A percentile compares a stretch with the other conserved stretches of the same genome.
Conservation (phyloP, 2,113 vertebrate species). For the Mesembrinibis cayennensis region DNA sequence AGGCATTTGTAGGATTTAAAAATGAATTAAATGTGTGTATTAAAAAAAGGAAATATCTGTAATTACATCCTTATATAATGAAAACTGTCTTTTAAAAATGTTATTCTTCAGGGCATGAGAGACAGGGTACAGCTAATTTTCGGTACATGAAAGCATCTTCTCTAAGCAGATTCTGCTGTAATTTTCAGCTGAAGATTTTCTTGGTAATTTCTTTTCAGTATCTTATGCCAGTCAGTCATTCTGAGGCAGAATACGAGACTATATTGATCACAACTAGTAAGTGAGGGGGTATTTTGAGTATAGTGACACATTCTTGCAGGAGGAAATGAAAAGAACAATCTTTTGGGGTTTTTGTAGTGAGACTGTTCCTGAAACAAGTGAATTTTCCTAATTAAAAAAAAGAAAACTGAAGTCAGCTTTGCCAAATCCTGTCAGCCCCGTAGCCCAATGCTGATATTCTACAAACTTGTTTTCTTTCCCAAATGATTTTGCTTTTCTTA, state of each 20-base stretch:
- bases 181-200: background rate
- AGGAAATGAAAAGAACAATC: background rate
- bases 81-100: background rate
- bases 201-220: background rate
- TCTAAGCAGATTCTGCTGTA: background rate
- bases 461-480: background rate
- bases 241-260: background rate
- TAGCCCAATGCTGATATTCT: rapidly evolving
- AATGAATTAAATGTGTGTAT: background rate
- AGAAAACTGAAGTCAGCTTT: background rate
- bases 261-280: background rate
- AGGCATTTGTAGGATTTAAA: background rate
- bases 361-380: background rate
- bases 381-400: background rate
- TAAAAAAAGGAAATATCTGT: background rate
- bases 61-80: background rate
- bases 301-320: background rate
- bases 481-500: background rate
- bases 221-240: background rate
- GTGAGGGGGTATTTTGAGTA: background rate
- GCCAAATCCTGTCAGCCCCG: background rate
- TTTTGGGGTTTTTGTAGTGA: background rate
- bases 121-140: background rate
- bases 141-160: background rate
- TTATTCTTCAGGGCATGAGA: background rate